Evolutionary conservation across 2,888 invertebrate species (phyloP).

Genomic region (Marasmarcha lunaedactyla): DNA sequence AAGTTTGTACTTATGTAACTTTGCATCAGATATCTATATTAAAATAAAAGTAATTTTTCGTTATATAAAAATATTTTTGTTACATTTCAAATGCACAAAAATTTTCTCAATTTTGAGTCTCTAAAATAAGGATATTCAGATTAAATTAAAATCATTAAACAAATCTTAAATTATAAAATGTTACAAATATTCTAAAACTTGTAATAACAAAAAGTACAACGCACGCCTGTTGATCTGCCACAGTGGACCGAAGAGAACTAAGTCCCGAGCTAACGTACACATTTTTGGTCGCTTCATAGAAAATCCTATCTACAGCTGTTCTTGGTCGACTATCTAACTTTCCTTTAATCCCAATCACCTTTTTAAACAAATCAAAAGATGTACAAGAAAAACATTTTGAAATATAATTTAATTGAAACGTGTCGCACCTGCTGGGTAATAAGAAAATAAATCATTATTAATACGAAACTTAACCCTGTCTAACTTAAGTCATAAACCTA

Average conservation of each 20-base stretch:
- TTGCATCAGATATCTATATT: constrained; percentile 30
- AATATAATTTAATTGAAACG: no score
- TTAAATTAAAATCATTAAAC: constrained; percentile 18
- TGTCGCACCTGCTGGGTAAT: constrained; percentile 14
- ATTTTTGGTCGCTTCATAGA: constrained; percentile 50
- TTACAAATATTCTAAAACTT: constrained; percentile 3
- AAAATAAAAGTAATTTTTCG: constrained; percentile 38
- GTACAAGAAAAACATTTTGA: constrained; percentile 18
- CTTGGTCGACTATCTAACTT: constrained; percentile 44
- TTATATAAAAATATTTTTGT: constrained; percentile 61
- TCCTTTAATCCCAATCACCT: constrained; percentile 59
- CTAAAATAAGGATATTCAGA: neutral
- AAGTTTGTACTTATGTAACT: constrained; percentile 59
- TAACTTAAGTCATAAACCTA: constrained; percentile 31
- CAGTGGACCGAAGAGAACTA: neutral
- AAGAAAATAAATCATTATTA: no score
- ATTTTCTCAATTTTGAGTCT: constrained; percentile 30
- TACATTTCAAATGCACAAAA: constrained; percentile 45
- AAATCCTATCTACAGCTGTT: constrained; percentile 26
- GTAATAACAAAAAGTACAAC: constrained; percentile 16
- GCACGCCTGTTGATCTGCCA: constrained; percentile 6
- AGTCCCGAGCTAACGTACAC: neutral
- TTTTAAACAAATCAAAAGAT: constrained; percentile 39
- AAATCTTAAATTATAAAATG: constrained; percentile 22
- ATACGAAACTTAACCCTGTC: constrained; percentile 33